Evolutionary conservation across 2,888 invertebrate species (phyloP), one percentile per base, ranked within the genome.

Genomic region (Conus canariensis): DNA sequence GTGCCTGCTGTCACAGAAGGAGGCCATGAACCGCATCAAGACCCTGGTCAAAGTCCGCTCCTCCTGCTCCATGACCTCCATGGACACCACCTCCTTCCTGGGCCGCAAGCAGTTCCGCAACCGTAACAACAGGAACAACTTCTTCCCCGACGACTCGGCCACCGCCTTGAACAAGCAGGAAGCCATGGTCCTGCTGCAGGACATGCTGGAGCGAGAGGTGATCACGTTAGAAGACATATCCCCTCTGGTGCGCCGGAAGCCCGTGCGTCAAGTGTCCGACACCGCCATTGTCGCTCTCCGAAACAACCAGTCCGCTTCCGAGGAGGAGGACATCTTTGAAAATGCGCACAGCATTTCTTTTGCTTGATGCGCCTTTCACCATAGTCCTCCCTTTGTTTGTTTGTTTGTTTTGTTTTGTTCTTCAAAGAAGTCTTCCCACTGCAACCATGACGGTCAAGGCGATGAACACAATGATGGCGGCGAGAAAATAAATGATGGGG

Each of bases 1-100:
- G 74, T 67, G 85, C 56, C 59, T 64, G 14, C 85, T 70, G 58
- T 74, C 89, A 6, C 85, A 85, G 74, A 70, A 74, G 59, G 89
- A 89, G 16, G 89, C 89, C 30, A 85, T 45, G 70, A 85, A 89
- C 89, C 85, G 70, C 70, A 89, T 89, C 89, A 83, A 85, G 45
- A 77, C 89, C 74, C 85, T 89, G 59, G 89, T 89, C 2, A 67
- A 85, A 22, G 64, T 67, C 6, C 70, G 67, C 6, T 64, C 85
- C 70, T 89, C 85, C 74, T 85, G 82, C 74, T 70, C 56, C 74
- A n/a, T 85, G 25, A 58, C 89, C 30, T 89, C 89, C 89, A 70
- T 25, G 67, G 74, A 85, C 59, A 58, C 85, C 74, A 56, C n/a
- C 58, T 70, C 64, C 59, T 30, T 67, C 74, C n/a, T 64, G 19